Evolutionary conservation across 2,888 invertebrate species (phyloP).

Genomic region (Patella pellucida): DNA sequence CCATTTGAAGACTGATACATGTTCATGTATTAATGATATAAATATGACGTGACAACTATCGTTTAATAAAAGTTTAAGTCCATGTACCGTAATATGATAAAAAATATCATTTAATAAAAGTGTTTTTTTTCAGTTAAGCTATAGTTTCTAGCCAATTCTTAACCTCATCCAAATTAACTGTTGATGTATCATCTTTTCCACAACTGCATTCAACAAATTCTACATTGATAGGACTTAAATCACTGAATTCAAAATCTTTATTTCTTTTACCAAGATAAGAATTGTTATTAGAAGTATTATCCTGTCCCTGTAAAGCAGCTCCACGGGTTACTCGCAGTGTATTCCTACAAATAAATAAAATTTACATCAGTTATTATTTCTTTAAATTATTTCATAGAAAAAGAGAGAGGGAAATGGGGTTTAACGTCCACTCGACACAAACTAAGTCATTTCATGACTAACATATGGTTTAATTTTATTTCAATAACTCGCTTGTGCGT

Average conservation of each 20-base stretch:
- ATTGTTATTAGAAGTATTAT: slow-evolving; percentile 73
- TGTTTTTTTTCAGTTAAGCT: slow-evolving; percentile 39
- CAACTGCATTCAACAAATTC: slow-evolving; percentile 71
- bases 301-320: slow-evolving; percentile 77
- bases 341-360: slow-evolving; percentile 76
- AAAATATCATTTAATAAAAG: no score
- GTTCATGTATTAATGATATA: no score
- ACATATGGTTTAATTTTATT: no score
- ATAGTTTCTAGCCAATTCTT: slow-evolving; percentile 82
- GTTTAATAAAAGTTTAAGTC: no score
- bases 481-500: no score
- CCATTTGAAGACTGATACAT: no score
- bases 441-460: no score
- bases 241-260: slow-evolving; percentile 87
- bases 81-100: no score
- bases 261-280: slow-evolving; percentile 81
- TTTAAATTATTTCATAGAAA: not conserved
- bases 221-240: slow-evolving; percentile 78
- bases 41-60: no score
- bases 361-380: not conserved
- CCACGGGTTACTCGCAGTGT: slow-evolving; percentile 87
- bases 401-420: no score
- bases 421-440: no score
- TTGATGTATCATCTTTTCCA: slow-evolving; percentile 74
- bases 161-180: slow-evolving; percentile 78